A percentile compares a stretch with the other conserved stretches of the same genome.
Conservation (phyloP, 2,797 vertebrate species). For the Hydrocynus forskahlii region DNA sequence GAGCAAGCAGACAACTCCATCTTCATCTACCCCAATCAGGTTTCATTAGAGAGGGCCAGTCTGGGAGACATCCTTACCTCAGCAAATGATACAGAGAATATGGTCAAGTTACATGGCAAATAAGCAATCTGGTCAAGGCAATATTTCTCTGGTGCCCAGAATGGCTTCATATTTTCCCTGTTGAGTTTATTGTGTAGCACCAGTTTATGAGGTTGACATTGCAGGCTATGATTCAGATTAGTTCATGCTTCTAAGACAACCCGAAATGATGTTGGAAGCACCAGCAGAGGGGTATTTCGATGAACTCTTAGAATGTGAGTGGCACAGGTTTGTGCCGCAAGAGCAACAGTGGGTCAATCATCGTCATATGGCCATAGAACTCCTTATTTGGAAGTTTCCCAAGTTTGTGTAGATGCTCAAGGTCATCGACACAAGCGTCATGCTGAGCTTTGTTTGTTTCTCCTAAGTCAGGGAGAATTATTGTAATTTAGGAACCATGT, state of each 20-base stretch:
- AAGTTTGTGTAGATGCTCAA: no score
- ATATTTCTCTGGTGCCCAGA: constrained; percentile 31
- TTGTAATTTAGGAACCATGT: no score
- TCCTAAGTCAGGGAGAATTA: no score
- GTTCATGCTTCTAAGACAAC: no score
- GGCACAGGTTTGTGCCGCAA: constrained; percentile 24
- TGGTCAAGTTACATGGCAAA: constrained; percentile 50
- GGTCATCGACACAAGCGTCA: no score
- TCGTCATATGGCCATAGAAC: no score
- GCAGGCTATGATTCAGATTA: not conserved
- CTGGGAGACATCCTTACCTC: constrained; percentile 55
- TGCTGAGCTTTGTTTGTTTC: no score
- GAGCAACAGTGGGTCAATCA: no score
- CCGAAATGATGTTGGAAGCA: constrained; percentile 5
- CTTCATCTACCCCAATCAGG: constrained; percentile 57
- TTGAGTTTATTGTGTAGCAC: not conserved
- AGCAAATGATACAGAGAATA: constrained; percentile 39
- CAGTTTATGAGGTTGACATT: not conserved
- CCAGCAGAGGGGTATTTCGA: constrained; percentile 58
- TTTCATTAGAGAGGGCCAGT: constrained; percentile 45
- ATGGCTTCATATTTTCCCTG: not conserved
- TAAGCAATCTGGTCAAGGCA: constrained; percentile 43
- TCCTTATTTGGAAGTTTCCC: no score
- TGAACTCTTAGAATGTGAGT: no score
- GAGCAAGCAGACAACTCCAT: constrained; percentile 45